Conservation (phyloP, 92 coral and sea anemone species). For the Actinostola sp. region DNA sequence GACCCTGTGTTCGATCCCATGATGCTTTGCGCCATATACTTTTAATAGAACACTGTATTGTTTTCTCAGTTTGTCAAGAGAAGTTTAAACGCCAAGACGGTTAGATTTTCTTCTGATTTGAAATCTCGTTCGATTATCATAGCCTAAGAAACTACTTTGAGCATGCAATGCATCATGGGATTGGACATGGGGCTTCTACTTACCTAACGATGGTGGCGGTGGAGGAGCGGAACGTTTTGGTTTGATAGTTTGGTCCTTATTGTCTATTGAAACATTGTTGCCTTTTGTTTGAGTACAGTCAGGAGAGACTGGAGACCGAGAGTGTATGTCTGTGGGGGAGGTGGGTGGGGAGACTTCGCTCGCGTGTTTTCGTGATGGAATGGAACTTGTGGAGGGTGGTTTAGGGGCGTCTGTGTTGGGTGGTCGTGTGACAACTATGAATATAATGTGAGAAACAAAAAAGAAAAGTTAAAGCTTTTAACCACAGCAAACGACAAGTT, state of each 20-base stretch:
- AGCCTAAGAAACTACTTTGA: too few species aligned
- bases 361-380: conserved; percentile 55
- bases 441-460: conserved; percentile 19
- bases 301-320: conserved; percentile 25
- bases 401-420: conserved; percentile 51
- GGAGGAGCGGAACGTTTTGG: conserved; percentile 86
- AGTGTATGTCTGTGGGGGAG: conserved; percentile 42
- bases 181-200: background rate
- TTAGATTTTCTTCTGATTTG: too few species aligned
- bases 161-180: too few species aligned
- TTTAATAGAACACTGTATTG: too few species aligned
- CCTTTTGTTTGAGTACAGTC: conserved; percentile 12
- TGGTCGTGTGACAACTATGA: conserved; percentile 50
- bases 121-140: too few species aligned
- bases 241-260: conserved; percentile 26
- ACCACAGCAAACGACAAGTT: background rate
- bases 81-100: too few species aligned
- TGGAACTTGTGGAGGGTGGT: conserved; percentile 73
- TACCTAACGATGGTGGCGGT: conserved; percentile 69
- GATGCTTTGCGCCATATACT: too few species aligned
- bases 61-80: too few species aligned
- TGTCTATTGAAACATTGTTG: conserved; percentile 4
- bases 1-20: too few species aligned
- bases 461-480: background rate
- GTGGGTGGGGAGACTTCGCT: conserved; percentile 50